Percentiles rank a stretch among this genome's conserved stretches.
These are phyloP conservation scores for Elanus axillaris DNA, from an alignment of 2,113 vertebrate genomes.

Conservation along the genomic window DNA sequence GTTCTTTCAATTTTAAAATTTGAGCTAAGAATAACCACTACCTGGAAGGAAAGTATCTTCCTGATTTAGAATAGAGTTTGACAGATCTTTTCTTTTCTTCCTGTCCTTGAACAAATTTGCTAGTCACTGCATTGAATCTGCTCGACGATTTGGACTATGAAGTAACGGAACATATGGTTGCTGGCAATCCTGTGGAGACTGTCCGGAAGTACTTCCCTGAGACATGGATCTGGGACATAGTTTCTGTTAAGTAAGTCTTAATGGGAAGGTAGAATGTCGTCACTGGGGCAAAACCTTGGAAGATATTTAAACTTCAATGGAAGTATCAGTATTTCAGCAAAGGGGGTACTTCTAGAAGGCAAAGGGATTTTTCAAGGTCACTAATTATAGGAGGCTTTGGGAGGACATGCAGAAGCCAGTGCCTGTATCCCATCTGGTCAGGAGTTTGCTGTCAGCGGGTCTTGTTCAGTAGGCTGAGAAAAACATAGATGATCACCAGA, in stretches of 20 bases:
- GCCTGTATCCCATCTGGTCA: neutral
- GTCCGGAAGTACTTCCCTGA: constrained; percentile 83
- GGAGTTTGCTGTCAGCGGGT: neutral
- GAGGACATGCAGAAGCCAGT: neutral
- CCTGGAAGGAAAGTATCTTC: neutral
- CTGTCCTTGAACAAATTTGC: neutral
- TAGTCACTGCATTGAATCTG: neutral
- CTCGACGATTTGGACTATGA: neutral
- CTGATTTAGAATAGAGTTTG: neutral
- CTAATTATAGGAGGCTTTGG: neutral
- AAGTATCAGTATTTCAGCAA: neutral
- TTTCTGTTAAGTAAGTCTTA: constrained; percentile 76
- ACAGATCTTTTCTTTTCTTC: neutral
- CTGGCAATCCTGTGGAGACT: neutral
- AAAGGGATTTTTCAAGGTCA: neutral
- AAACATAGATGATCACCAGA: neutral
- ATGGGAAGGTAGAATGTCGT: neutral
- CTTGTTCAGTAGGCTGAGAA: neutral
- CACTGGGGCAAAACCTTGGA: neutral
- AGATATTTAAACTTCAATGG: neutral
- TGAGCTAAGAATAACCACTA: neutral
- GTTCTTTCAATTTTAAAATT: neutral
- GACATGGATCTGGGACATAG: constrained; percentile 88
- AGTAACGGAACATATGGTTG: neutral
- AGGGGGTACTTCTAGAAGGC: neutral